Conservation (phyloP, 2,113 vertebrate genomes). For the Carassius gibelio region DNA sequence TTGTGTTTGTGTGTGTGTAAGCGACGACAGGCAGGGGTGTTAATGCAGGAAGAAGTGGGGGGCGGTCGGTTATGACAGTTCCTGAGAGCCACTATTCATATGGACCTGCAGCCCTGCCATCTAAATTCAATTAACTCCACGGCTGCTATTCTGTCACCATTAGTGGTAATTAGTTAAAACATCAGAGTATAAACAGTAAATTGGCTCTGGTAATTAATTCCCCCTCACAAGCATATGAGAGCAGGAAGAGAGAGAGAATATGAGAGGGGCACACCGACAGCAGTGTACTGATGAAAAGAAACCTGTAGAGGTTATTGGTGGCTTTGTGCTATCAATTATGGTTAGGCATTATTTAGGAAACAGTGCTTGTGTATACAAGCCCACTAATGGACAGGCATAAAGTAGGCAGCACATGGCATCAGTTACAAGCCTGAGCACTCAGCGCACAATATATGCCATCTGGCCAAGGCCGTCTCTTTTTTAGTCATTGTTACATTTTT, state of each 20-base stretch:
- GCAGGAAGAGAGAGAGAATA: conserved; percentile 61
- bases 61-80: conserved; percentile 53
- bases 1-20: neutral
- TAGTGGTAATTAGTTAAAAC: conserved; percentile 99
- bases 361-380: conserved; percentile 30
- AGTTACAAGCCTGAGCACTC: conserved; percentile 50
- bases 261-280: conserved; percentile 37
- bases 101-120: conserved; percentile 80
- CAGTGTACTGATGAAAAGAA: conserved; percentile 45
- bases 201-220: conserved; percentile 99
- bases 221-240: conserved; percentile 85
- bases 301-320: conserved; percentile 57
- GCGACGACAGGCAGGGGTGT: conserved; percentile 39
- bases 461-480: conserved; percentile 23
- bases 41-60: conserved; percentile 31
- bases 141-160: conserved; percentile 92
- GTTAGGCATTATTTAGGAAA: conserved; percentile 57
- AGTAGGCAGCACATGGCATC: conserved; percentile 50
- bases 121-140: conserved; percentile 96
- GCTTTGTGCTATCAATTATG: conserved; percentile 60
- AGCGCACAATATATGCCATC: conserved; percentile 39
- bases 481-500: too few relatives aligned
- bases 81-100: conserved; percentile 53
- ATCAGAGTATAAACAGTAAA: conserved; percentile 99
- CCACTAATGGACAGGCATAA: conserved; percentile 45